Evolutionary conservation across 2,888 invertebrate species (phyloP), one percentile per base, ranked within the genome.

Genomic region (Macropis europaea): DNA sequence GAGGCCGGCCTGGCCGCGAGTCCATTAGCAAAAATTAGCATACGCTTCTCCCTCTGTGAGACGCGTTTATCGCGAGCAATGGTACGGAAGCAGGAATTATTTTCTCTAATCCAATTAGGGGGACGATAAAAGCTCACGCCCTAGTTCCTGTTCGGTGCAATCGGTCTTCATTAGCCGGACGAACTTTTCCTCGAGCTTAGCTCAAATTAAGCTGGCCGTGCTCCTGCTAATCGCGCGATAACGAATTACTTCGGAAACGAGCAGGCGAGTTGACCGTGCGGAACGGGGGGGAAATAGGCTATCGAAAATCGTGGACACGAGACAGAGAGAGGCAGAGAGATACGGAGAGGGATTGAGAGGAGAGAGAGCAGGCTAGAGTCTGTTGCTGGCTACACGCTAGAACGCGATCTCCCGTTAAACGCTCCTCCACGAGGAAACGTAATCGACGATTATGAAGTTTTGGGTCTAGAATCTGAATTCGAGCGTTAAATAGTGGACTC

Each of bases 221-320:
- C 83, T 77, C 69, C 67, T 73, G 82, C 79, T 86, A 86, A 86
- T 86, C 84, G 82, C 76, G 75, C 77, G 85, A 85, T 84, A 86
- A 85, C 82, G 79, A 80, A 81, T 80, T 73, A 68, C 80, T 62
- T 62, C 48, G 62, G 62, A 56, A 54, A 61, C 59, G 45, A 34
- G 59, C 7, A 50, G 17, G 38, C n/a, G n/a, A 48, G 24, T 19
- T 30, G 15, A 26, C 24, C 17, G 52, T 7, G 32, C 15, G 5
- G 30, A n/a, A n/a, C 34, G 50, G 19, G 28, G 9, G 47, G 17
- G 38, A 59, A 52, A 69, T 40, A 53, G 42, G 34, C 52, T 15
- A 48, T 62, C 67, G 67, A 54, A 45, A 53, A 52, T 45, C 52
- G 45, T 40, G 32, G 22, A 7, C 36, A 28, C 30, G 9, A 45